Percentiles rank a stretch among this genome's conserved stretches.
These are phyloP conservation scores for Acanthurus tractus DNA, from an alignment of 2,797 vertebrate species.

Conservation along the genomic window DNA sequence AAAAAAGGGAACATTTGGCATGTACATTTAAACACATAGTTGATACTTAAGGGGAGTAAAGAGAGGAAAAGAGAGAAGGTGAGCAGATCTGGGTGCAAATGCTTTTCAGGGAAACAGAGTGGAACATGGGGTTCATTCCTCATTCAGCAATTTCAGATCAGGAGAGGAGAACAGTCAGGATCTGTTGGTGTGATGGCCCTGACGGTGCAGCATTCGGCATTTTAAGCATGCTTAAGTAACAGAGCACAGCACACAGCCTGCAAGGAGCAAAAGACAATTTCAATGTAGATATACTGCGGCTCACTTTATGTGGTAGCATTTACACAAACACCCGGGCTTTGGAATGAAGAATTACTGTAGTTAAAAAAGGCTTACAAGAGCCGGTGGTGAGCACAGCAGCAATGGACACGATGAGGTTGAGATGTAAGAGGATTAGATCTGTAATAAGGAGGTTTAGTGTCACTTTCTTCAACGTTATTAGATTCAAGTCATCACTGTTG, in stretches of 20 bases:
- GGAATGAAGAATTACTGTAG: background rate
- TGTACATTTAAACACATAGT: background rate
- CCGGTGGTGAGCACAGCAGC: background rate
- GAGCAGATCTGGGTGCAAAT: background rate
- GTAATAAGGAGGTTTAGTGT: background rate
- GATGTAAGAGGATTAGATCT: background rate
- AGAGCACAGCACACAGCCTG: slow-evolving; percentile 12
- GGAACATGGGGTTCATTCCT: background rate
- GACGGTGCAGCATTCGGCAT: slow-evolving; percentile 11
- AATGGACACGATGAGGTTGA: background rate
- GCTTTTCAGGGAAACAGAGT: background rate
- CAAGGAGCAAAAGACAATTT: background rate
- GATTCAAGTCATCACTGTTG: background rate
- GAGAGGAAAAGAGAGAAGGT: background rate
- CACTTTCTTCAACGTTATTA: background rate
- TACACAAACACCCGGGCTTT: background rate
- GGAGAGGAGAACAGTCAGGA: slow-evolving; percentile 3
- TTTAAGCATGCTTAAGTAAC: slow-evolving; percentile 5
- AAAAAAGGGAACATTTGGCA: background rate
- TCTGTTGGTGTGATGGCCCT: slow-evolving; percentile 17
- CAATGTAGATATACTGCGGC: background rate
- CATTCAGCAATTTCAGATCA: slow-evolving; percentile 4
- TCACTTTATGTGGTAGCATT: background rate
- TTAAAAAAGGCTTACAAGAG: background rate
- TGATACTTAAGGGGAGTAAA: background rate